Conservation (phyloP, 2,888 invertebrate species). For the Apamea crenata region DNA sequence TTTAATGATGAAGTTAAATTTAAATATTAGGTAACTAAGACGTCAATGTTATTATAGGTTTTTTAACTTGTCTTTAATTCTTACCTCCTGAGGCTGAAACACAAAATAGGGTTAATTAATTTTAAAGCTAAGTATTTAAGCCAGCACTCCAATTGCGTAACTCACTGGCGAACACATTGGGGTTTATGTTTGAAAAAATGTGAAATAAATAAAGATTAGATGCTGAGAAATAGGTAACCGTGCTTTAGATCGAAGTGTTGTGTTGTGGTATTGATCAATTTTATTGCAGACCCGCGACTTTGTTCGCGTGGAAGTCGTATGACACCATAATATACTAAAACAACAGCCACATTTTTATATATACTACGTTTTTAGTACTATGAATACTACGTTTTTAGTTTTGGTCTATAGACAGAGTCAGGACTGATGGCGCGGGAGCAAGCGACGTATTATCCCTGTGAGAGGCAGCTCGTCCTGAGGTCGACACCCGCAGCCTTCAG, state of each 20-base stretch:
- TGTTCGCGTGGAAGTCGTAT: not conserved
- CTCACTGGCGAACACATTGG: not conserved
- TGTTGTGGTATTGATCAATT: not conserved
- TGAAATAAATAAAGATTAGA: not conserved
- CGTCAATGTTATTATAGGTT: not conserved
- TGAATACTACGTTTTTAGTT: not conserved
- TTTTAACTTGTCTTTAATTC: conserved; percentile 34
- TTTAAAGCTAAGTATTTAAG: not conserved
- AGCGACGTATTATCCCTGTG: not conserved
- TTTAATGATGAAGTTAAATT: conserved; percentile 24
- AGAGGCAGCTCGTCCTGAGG: not conserved
- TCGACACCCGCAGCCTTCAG: too few species aligned
- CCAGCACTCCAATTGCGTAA: not conserved
- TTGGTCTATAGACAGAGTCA: not conserved
- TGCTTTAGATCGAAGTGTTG: not conserved
- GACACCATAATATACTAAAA: not conserved
- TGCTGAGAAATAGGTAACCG: not conserved
- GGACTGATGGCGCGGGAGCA: not conserved
- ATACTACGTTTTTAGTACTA: not conserved
- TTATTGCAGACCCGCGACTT: not conserved
- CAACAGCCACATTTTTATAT: not conserved
- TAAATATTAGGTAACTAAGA: not conserved
- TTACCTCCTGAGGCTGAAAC: conserved; percentile 74
- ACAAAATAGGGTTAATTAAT: not conserved
- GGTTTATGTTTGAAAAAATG: not conserved